A percentile compares a stretch with the other conserved stretches of the same genome.
Conservation (phyloP, 2,113 vertebrate species). For the Larimichthys crocea region DNA sequence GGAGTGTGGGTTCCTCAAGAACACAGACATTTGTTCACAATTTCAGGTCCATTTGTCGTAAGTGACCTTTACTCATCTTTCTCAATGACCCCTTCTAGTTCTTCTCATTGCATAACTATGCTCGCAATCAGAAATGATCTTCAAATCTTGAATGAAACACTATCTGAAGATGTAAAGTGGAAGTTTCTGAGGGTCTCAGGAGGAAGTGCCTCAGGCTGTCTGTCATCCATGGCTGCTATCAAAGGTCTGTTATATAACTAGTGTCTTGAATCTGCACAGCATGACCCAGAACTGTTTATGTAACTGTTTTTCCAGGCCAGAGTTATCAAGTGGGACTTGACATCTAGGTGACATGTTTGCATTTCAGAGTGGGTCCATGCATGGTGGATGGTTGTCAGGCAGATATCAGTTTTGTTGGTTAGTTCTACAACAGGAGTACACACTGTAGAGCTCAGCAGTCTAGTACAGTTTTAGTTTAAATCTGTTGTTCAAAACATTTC, state of each 20-base stretch:
- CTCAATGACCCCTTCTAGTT: not conserved
- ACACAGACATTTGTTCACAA: not conserved
- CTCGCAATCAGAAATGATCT: not conserved
- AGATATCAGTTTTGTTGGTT: not conserved
- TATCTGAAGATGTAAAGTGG: constrained; percentile 40
- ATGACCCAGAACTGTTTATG: constrained; percentile 40
- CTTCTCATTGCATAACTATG: not conserved
- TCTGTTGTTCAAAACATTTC: not conserved
- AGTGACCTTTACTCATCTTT: not conserved
- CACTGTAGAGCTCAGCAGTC: not conserved
- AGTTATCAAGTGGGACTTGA: not conserved
- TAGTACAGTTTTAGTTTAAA: not conserved
- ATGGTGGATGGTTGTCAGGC: constrained; percentile 4
- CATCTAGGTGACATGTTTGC: constrained; percentile 16
- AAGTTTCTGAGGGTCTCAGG: not conserved
- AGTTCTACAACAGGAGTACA: not conserved
- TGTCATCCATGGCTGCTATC: not conserved
- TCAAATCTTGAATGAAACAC: constrained; percentile 1
- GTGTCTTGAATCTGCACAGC: not conserved
- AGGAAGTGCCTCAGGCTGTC: not conserved
- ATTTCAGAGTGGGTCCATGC: not conserved
- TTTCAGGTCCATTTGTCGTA: not conserved
- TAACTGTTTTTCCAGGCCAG: constrained; percentile 16
- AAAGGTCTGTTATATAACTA: constrained; percentile 22
- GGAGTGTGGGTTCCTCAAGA: not conserved